Evolutionary conservation across 2,888 invertebrate species (phyloP).

Genomic region (Temnothorax ravouxi): DNA sequence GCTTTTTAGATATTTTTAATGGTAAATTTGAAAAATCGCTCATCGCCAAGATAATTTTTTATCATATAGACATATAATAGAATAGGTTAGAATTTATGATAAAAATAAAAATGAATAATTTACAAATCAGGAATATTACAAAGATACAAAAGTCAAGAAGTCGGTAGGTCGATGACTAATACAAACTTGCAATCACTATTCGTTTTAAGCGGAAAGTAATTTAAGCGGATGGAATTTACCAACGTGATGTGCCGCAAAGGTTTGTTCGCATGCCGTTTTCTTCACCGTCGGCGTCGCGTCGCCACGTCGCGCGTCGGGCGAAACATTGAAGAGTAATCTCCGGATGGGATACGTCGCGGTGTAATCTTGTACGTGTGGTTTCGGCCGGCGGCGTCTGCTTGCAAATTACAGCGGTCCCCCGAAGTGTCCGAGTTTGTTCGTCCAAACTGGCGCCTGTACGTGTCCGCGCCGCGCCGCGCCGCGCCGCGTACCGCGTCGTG

Average conservation of each 20-base stretch:
- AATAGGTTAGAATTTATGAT: too few species aligned
- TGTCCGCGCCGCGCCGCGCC: background rate
- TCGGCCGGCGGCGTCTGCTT: constrained; percentile 37
- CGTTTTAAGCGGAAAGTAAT: background rate
- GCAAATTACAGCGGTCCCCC: constrained; percentile 67
- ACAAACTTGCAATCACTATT: background rate
- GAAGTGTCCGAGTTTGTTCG: constrained; percentile 67
- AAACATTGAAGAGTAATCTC: constrained; percentile 45
- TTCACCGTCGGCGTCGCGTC: background rate
- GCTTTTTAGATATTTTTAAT: too few species aligned
- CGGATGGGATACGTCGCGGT: constrained; percentile 8
- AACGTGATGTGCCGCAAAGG: background rate
- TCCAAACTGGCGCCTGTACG: constrained; percentile 39
- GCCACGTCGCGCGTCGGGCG: background rate
- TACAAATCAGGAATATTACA: background rate
- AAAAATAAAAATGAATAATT: background rate
- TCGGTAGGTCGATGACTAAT: background rate
- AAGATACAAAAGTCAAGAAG: background rate
- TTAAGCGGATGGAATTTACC: background rate
- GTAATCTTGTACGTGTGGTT: constrained; percentile 41
- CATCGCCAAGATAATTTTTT: too few species aligned
- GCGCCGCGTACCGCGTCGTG: background rate
- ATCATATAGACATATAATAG: too few species aligned
- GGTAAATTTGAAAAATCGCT: too few species aligned
- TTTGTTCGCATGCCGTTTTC: background rate